phyloP scores from a whole-genome alignment of 2,113 vertebrate species.

The Cochlearius cochlearius region DNA sequence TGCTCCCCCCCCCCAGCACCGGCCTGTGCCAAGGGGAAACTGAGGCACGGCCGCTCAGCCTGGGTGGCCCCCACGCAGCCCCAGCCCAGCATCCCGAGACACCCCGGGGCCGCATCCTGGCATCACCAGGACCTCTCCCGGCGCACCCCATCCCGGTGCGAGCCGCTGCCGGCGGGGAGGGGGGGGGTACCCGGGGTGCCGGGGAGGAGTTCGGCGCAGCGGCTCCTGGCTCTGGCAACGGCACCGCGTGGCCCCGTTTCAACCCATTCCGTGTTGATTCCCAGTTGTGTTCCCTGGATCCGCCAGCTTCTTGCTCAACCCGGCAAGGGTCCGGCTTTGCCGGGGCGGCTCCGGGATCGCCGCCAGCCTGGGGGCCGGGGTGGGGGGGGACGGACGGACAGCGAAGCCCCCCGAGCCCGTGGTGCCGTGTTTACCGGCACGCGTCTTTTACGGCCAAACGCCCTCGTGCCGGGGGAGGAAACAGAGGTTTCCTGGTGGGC shows the following conservation, averaged over 20 bases:
- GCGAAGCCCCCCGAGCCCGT: neutral
- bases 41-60: neutral
- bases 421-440: neutral
- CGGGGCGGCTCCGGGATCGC: neutral
- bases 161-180: neutral
- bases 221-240: neutral
- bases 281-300: neutral
- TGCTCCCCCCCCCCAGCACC: neutral
- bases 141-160: rapidly evolving
- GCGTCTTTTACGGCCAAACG: neutral
- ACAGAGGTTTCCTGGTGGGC: slow-evolving; percentile 48
- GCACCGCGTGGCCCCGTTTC: neutral
- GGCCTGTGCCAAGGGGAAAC: neutral
- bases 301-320: neutral
- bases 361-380: neutral
- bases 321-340: neutral
- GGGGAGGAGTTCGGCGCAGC: neutral
- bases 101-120: neutral
- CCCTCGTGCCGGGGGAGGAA: neutral
- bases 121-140: rapidly evolving
- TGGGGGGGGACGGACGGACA: neutral
- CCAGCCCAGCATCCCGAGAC: neutral
- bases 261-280: neutral
- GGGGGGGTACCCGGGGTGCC: neutral
- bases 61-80: neutral